Base-by-base conservation (phyloP, 2,797 vertebrate genomes). In the Acanthopagrus latus region DNA sequence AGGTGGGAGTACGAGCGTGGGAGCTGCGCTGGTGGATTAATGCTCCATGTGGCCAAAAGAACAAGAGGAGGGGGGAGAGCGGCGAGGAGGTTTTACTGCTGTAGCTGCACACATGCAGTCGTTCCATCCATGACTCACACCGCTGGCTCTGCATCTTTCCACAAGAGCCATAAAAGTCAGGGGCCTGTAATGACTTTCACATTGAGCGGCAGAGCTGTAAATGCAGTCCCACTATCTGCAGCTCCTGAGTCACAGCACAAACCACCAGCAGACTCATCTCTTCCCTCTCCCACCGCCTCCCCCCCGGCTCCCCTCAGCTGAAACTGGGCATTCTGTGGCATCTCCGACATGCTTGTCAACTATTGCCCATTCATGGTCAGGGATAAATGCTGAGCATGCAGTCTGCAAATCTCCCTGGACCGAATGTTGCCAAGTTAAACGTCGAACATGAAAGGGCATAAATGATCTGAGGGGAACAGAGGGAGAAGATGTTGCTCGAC, bases 121-220 rank as follows among this genome's bases (percentile, higher is more conserved):
- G 21, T 69, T 64, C 80, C 81, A 88, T 52, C 16, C 41, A 82
- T 94, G 93, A 95, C 90, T 94, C 93, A 94, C 71, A 23, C 66
- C 14, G 71, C 81, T 89, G 91, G 92, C 84, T 84, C 83, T 78
- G 81, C 69, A 48, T 91, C 86, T 95, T 92, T 93, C 89, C 88
- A 90, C 71, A 80, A 82, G 64, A 87, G 69, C 83, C 83, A 74
- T 91, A 92, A 93, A 93, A 89, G 80, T 86, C 78, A 71, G 81
- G 74, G 82, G 63, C 33, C 79, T 86, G 80, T 90, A 86, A 90
- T 90, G 91, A 83, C 77, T 94, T 93, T 92, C 88, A 92, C 80
- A 89, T 92, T 86, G 88, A 86, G 83, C 86, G 64, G 74, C 82
- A 80, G 76, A 78, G 82, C 77, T 73, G 55, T 81, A 73, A 89